These are phyloP conservation scores for Columbina picui DNA, from an alignment of 2,113 vertebrate species.

Conservation along the genomic window DNA sequence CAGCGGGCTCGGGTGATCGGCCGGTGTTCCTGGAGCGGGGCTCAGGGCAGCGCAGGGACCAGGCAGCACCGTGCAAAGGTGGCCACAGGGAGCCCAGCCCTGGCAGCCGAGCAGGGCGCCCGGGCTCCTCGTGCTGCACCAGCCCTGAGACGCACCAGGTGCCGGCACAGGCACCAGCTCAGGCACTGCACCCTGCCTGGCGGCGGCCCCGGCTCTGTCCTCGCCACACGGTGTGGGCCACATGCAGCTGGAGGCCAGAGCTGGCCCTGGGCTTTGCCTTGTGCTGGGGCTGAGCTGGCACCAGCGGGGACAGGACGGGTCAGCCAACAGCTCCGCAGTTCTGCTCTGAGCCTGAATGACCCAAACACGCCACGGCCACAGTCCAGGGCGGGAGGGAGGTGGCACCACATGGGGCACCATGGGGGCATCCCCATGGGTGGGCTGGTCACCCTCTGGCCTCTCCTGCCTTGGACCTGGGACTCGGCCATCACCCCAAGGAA, in stretches of 20 bases:
- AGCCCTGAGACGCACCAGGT: neutral
- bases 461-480: too few relatives aligned
- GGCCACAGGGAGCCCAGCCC: neutral
- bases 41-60: neutral
- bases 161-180: neutral
- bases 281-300: neutral
- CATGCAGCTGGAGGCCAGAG: neutral
- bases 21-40: neutral
- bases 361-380: too few relatives aligned
- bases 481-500: too few relatives aligned
- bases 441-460: too few relatives aligned
- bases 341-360: neutral
- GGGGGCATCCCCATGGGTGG: too few relatives aligned
- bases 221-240: rapidly evolving
- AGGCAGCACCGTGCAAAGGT: rapidly evolving
- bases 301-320: neutral
- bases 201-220: neutral
- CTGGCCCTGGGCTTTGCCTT: rapidly evolving
- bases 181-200: neutral
- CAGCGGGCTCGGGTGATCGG: rapidly evolving
- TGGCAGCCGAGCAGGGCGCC: neutral
- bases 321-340: too few relatives aligned
- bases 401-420: too few relatives aligned
- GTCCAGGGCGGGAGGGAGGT: too few relatives aligned
- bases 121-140: rapidly evolving